Conservation (phyloP, 2,113 vertebrate species). For the Mus pahari region DNA sequence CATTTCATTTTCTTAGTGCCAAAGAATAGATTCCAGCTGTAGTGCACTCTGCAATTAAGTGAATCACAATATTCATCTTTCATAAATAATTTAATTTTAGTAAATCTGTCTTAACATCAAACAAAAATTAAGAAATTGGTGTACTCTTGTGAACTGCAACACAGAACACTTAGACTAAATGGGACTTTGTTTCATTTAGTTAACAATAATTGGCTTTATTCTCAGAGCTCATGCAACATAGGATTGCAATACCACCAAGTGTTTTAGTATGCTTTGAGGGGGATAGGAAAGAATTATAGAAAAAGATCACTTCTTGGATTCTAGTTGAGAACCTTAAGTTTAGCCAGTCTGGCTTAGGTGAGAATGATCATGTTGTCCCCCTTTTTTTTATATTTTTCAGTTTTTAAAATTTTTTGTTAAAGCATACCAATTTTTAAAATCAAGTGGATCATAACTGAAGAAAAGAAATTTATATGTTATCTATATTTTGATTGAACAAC, state of each 20-base stretch:
- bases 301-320: background rate
- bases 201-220: background rate
- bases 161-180: background rate
- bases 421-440: background rate
- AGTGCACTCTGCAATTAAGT: background rate
- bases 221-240: background rate
- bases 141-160: background rate
- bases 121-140: background rate
- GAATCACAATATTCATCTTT: background rate
- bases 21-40: background rate
- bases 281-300: background rate
- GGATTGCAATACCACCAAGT: background rate
- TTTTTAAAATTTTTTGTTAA: background rate
- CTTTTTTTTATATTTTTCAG: background rate
- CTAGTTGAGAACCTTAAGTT: background rate
- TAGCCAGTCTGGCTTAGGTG: background rate
- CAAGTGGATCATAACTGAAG: background rate
- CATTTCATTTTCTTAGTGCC: background rate
- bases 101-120: background rate
- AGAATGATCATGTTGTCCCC: background rate
- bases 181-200: background rate
- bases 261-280: background rate
- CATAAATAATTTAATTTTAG: conserved; percentile 30
- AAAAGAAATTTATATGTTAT: background rate
- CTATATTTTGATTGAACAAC: background rate